Percentiles rank a stretch among this genome's conserved stretches.
phyloP scores from a whole-genome alignment of 2,888 invertebrate genomes.

The Eupithecia insigniata region DNA sequence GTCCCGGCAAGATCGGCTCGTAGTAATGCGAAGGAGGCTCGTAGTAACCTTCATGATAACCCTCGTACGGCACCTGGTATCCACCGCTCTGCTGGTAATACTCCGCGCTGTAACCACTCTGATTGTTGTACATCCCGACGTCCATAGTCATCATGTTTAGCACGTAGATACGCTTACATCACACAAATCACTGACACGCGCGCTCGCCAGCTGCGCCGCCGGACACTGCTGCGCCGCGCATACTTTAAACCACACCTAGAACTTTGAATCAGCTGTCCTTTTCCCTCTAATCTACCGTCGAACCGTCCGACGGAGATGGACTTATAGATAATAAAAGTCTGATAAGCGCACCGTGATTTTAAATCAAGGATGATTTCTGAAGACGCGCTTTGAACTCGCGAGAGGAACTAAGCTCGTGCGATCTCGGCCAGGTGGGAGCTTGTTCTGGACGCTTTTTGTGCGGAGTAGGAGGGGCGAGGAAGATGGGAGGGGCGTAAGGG shows the following conservation, averaged over 20 bases:
- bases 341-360: slow-evolving; percentile 70
- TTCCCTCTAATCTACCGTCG: slow-evolving; percentile 51
- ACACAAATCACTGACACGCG: slow-evolving; percentile 77
- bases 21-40: slow-evolving; percentile 81
- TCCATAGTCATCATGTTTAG: slow-evolving; percentile 91
- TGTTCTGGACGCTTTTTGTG: slow-evolving; percentile 67
- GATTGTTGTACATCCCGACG: slow-evolving; percentile 90
- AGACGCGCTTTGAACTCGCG: slow-evolving; percentile 58
- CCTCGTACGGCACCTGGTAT: slow-evolving; percentile 75
- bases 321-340: slow-evolving; percentile 58
- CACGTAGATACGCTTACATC: slow-evolving; percentile 67
- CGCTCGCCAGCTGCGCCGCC: slow-evolving; percentile 74
- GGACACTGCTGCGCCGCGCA: slow-evolving; percentile 68
- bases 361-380: slow-evolving; percentile 55
- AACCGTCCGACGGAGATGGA: slow-evolving; percentile 58
- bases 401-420: slow-evolving; percentile 63
- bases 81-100: slow-evolving; percentile 80
- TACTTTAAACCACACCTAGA: slow-evolving; percentile 74
- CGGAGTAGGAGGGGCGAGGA: slow-evolving; percentile 77
- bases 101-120: slow-evolving; percentile 82
- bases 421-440: slow-evolving; percentile 63
- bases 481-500: slow-evolving; percentile 78
- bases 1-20: slow-evolving; percentile 75
- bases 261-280: slow-evolving; percentile 62
- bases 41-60: slow-evolving; percentile 78